phyloP scores from a whole-genome alignment of 2,113 vertebrate genomes.

The Pipa parva region DNA sequence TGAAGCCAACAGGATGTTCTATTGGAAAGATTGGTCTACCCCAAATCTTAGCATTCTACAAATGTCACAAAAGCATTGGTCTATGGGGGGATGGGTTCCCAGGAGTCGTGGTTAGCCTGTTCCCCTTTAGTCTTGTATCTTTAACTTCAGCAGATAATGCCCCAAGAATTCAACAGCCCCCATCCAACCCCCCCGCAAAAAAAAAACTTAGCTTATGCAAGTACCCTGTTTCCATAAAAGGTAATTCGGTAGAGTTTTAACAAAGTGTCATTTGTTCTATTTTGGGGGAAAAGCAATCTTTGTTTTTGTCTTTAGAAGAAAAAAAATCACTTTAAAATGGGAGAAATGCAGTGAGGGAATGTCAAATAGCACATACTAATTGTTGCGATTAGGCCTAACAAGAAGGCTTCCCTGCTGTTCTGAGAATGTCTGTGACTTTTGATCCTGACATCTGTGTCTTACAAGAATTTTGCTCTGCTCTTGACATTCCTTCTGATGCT shows the following conservation, averaged over 20 bases:
- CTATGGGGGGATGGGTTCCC: too few species aligned
- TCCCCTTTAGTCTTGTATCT: too few species aligned
- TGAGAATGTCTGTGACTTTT: constrained; percentile 93
- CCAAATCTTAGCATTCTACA: too few species aligned
- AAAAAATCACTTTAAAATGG: constrained; percentile 54
- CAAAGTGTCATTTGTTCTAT: constrained; percentile 40
- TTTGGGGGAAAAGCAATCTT: constrained; percentile 42
- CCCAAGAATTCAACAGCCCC: too few species aligned
- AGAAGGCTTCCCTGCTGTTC: constrained; percentile 76
- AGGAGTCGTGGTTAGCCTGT: too few species aligned
- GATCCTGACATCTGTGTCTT: constrained; percentile 98
- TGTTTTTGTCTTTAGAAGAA: constrained; percentile 52
- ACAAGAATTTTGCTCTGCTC: constrained; percentile 91
- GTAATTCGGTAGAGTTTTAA: constrained; percentile 43
- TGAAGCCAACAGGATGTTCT: too few species aligned
- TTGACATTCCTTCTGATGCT: constrained; percentile 90
- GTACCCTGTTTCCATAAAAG: constrained; percentile 44
- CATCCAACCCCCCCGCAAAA: too few species aligned
- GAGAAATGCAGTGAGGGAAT: constrained; percentile 61
- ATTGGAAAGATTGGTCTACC: too few species aligned
- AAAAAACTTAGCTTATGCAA: neutral
- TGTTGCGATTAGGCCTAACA: constrained; percentile 83
- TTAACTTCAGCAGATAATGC: too few species aligned
- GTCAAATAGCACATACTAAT: constrained; percentile 86
- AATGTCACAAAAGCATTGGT: too few species aligned